Base-by-base conservation (phyloP, 1,140 invertebrate genomes). In the Hycleus cichorii region DNA sequence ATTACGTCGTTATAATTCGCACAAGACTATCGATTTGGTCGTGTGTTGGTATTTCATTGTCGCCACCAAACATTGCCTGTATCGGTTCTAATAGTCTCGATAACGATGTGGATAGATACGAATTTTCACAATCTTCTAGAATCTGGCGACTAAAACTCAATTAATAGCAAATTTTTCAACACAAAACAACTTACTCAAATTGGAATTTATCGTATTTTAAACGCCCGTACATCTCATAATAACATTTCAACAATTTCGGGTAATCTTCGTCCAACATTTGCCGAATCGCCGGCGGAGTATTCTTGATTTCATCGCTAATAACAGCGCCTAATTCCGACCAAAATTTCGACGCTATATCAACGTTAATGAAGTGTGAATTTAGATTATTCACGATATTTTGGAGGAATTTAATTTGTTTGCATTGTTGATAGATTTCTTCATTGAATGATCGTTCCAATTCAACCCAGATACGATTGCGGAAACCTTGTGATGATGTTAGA, bases 191-290 rank as follows among this genome's bases (percentile, higher is more conserved):
- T 50, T 75, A 72, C 67, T 81, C 77, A 62, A 81, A 76, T 54
- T 70, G 68, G 54, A 80, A 77, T 63, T 76, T 72, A 66, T 79
- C 78, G 62, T 74, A 80, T 69, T 79, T 79, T 4, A 81, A 59
- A 66, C 72, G 76, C 5, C 73, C 72, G 0, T 76, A 71, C 59
- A 82, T 74, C 61, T 81, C 80, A 71, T 77, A 80, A 60, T 79
- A 81, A 57, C 75, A 78, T 68, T 81, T 83, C 8, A 95, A 75
- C 49, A 95, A 77, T 72, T 90, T 93, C 11, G 92, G 91, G 75
- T 88, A 95, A 74, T 95, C 91, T 47, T 87, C 87, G 77, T 95
- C 91, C 50, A 95, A 78, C 39, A 89, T 86, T 76, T 93, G 89
- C 67, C 88, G 90, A n/a, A 93, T 80, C 65, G 87, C 84, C 44